Base-by-base conservation (phyloP, 2,797 vertebrate genomes). In the Lycodopsis pacificus region DNA sequence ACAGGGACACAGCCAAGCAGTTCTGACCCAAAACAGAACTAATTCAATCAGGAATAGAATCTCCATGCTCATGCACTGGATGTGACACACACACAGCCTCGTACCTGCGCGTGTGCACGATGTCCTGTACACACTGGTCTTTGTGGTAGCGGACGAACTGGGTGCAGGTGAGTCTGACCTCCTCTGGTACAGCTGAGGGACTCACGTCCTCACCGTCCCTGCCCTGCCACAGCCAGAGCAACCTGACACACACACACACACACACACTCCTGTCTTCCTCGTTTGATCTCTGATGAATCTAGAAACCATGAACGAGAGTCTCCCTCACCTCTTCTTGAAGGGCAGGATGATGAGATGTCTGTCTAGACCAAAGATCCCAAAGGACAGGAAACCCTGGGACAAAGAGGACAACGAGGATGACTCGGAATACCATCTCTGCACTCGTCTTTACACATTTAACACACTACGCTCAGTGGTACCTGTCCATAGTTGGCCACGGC, bases 401-500 rank as follows among this genome's bases (percentile, higher is more conserved):
- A 32, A 1, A 44, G 0, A 34, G 7, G 36, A 17, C 1, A 32
- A 2, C 40, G 0, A 34, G 7, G 36, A 17, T 1, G 20, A 9
- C 2, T 13, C n/a, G 14, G 5, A 46, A 66, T 3, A n/a, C 27
- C 32, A 20, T 32, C 20, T 19, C 3, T 51, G 15, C n/a, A 11
- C 20, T 51, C 6, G 8, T 25, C 9, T 19, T 20, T 0, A 32
- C 19, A 65, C 32, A 38, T 14, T 59, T 9, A 22, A 63, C 22
- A 69, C 54, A 62, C 3, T 1, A 48, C 14, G 58, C 38, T 6
- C 20, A 9, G 7, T 4, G n/a, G 7, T 95, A 99, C 98, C 97
- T 99, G 98, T 86, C 97, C 98, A 85, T 98, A 99, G 94, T 99
- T 99, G 77, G 97, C 97, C 61, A 98, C 96, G 2, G 97, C 97